Conservation (phyloP, 2,113 vertebrate species). For the Centropus unirufus region DNA sequence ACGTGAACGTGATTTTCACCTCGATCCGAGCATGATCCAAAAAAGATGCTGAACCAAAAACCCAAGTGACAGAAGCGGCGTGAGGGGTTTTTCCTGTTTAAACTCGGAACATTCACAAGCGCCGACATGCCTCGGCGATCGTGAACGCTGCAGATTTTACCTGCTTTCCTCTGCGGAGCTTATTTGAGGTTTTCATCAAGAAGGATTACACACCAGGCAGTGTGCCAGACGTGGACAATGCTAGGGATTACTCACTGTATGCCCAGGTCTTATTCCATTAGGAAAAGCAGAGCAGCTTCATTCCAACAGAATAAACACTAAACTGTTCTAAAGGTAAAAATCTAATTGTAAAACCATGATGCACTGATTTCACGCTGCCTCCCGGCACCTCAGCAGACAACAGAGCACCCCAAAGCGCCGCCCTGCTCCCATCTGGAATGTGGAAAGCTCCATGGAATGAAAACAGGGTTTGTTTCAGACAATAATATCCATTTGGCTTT, state of each 20-base stretch:
- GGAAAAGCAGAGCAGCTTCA: not conserved
- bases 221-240: fast-evolving
- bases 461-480: not conserved
- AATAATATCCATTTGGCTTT: fast-evolving
- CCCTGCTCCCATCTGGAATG: not conserved
- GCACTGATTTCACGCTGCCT: not conserved
- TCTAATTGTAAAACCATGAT: not conserved
- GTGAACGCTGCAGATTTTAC: fast-evolving
- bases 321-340: not conserved
- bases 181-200: not conserved
- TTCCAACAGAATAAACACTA: fast-evolving
- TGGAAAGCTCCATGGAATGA: not conserved
- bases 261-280: not conserved
- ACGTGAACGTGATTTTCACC: too few species aligned
- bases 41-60: fast-evolving
- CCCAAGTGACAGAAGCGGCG: fast-evolving
- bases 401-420: fast-evolving
- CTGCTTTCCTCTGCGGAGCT: fast-evolving
- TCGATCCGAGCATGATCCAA: fast-evolving
- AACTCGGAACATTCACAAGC: fast-evolving
- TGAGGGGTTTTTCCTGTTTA: fast-evolving
- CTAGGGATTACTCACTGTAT: not conserved
- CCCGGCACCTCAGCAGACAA: not conserved
- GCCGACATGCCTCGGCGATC: fast-evolving
- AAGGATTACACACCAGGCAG: not conserved